Conservation (phyloP, 1,140 invertebrate genomes). For the Drosophila baimaii region DNA sequence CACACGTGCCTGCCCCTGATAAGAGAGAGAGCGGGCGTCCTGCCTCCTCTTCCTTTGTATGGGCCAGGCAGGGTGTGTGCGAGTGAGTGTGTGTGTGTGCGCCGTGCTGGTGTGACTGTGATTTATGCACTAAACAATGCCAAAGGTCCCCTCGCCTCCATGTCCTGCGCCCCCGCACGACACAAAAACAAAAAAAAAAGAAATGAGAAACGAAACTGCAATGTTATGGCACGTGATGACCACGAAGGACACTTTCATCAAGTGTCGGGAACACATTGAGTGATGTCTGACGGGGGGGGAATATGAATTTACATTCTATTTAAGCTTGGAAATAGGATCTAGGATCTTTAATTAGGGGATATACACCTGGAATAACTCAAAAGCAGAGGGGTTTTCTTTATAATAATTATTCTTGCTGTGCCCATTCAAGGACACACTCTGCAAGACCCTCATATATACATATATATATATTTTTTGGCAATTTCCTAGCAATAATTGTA, state of each 20-base stretch:
- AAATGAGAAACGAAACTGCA: conserved; percentile 19
- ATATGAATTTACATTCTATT: background rate
- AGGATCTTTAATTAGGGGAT: too few relatives aligned
- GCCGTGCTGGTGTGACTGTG: conserved; percentile 53
- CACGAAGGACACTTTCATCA: conserved; percentile 57
- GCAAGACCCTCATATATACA: conserved; percentile 3
- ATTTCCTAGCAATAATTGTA: background rate
- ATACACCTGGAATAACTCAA: too few relatives aligned
- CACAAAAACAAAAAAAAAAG: background rate
- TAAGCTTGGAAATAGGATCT: too few relatives aligned
- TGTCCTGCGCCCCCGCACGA: conserved; percentile 6
- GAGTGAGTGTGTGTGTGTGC: background rate
- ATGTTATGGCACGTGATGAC: conserved; percentile 54
- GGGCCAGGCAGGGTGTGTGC: conserved; percentile 5
- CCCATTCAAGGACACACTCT: background rate
- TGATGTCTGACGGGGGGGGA: background rate
- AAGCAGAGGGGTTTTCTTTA: background rate
- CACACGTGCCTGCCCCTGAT: conserved; percentile 72
- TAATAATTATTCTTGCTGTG: conserved; percentile 1
- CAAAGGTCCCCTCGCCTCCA: conserved; percentile 41
- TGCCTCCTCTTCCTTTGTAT: conserved; percentile 1
- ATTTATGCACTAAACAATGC: conserved; percentile 77
- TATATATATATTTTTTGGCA: background rate
- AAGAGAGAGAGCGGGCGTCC: conserved; percentile 41
- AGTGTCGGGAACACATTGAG: conserved; percentile 24